A percentile compares a stretch with the other conserved stretches of the same genome.
Evolutionary conservation across 2,797 vertebrate genomes (phyloP).

Genomic region (Sarcoramphus papa): DNA sequence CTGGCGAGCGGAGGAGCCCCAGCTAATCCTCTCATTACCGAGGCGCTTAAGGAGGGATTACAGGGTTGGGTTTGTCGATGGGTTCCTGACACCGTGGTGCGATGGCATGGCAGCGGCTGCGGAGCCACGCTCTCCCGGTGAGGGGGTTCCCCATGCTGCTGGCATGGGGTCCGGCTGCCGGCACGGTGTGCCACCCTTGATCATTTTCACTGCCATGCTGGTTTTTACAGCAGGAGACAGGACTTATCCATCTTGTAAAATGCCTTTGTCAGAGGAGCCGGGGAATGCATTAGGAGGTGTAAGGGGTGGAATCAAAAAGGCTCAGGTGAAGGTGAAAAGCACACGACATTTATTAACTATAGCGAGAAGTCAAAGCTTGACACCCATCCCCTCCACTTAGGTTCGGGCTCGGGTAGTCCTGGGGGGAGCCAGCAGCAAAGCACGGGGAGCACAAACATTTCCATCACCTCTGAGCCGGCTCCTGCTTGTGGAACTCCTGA

Average conservation of each 20-base stretch:
- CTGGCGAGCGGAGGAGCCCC: neutral
- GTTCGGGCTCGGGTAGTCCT: rapidly evolving
- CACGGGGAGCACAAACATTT: neutral
- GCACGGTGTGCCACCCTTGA: rapidly evolving
- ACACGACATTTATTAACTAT: neutral
- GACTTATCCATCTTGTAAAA: neutral
- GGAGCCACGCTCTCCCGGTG: rapidly evolving
- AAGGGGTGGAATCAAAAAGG: neutral
- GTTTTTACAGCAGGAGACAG: neutral
- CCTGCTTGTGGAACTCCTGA: neutral
- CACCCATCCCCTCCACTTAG: neutral
- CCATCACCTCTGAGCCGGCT: rapidly evolving
- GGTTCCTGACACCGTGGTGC: neutral
- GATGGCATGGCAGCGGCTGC: neutral
- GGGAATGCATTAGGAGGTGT: neutral
- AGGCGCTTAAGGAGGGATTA: neutral
- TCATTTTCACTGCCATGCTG: rapidly evolving
- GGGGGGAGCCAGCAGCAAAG: rapidly evolving
- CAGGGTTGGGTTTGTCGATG: neutral
- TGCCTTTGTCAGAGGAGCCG: neutral
- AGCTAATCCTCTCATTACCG: neutral
- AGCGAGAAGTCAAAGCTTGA: neutral
- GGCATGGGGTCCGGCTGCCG: rapidly evolving
- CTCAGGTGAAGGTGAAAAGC: neutral
- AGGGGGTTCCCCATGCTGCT: rapidly evolving